Percentiles rank a stretch among this genome's conserved stretches.
Evolutionary conservation across 1,140 invertebrate genomes (phyloP).

Genomic region (Euura saliciscinereae): DNA sequence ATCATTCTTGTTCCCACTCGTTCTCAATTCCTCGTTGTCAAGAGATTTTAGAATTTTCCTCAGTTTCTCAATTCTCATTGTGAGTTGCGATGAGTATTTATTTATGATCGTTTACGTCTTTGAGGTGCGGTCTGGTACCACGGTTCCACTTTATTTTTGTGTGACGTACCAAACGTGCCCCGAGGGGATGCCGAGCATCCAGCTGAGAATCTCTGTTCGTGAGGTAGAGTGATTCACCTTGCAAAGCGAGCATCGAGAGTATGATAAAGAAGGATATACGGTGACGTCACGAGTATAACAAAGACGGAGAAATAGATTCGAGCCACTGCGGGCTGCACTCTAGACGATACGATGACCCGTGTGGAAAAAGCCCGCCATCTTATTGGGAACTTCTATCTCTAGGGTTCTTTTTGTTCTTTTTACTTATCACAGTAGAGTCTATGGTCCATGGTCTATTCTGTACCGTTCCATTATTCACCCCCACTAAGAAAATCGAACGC

Average conservation of each 20-base stretch:
- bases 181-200: background rate
- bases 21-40: too few species aligned
- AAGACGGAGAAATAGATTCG: background rate
- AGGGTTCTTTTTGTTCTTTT: constrained; percentile 5
- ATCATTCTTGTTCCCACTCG: too few species aligned
- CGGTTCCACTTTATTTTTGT: too few species aligned
- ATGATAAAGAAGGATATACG: background rate
- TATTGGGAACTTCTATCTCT: background rate
- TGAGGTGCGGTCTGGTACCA: too few species aligned
- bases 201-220: constrained; percentile 5
- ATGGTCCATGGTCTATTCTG: background rate
- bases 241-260: background rate
- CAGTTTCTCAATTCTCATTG: too few species aligned
- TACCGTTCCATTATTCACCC: background rate
- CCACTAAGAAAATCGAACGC: too few species aligned
- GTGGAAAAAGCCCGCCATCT: background rate
- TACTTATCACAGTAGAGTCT: background rate
- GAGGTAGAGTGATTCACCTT: background rate
- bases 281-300: background rate
- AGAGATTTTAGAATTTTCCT: too few species aligned
- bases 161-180: too few species aligned
- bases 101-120: too few species aligned
- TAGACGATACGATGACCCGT: background rate
- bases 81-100: too few species aligned
- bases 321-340: background rate